Conservation (phyloP, 2,797 vertebrate genomes). For the Enteromius radiatus region DNA sequence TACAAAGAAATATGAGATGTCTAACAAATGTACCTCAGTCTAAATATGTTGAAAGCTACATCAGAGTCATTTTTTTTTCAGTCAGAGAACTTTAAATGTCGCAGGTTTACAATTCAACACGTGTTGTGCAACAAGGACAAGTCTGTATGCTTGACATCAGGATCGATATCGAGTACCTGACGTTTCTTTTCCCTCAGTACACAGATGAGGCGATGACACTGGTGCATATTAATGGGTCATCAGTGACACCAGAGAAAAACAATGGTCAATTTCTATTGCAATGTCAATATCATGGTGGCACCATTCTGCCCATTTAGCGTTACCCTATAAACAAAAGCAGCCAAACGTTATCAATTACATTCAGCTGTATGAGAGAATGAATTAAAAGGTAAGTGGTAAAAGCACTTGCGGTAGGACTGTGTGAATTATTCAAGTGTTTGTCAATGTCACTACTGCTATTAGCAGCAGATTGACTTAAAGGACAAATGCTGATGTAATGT, state of each 20-base stretch:
- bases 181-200: slow-evolving; percentile 5
- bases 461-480: slow-evolving; percentile 24
- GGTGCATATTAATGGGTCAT: slow-evolving; percentile 23
- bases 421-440: slow-evolving; percentile 32
- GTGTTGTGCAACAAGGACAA: slow-evolving; percentile 12
- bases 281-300: slow-evolving; percentile 1
- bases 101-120: slow-evolving; percentile 11
- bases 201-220: slow-evolving; percentile 6
- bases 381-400: slow-evolving; percentile 7
- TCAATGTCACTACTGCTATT: slow-evolving; percentile 10
- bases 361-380: slow-evolving; percentile 11
- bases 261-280: slow-evolving; percentile 11
- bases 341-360: slow-evolving; percentile 2
- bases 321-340: slow-evolving; percentile 6
- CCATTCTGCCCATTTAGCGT: neutral
- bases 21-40: neutral
- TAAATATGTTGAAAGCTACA: slow-evolving; percentile 15
- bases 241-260: neutral
- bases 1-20: neutral
- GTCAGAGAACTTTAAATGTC: neutral
- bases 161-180: slow-evolving; percentile 8
- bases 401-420: neutral
- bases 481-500: slow-evolving; percentile 23
- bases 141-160: neutral
- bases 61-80: slow-evolving; percentile 1